Base-by-base conservation (phyloP, 2,888 invertebrate species). In the Sialis fuliginosa region DNA sequence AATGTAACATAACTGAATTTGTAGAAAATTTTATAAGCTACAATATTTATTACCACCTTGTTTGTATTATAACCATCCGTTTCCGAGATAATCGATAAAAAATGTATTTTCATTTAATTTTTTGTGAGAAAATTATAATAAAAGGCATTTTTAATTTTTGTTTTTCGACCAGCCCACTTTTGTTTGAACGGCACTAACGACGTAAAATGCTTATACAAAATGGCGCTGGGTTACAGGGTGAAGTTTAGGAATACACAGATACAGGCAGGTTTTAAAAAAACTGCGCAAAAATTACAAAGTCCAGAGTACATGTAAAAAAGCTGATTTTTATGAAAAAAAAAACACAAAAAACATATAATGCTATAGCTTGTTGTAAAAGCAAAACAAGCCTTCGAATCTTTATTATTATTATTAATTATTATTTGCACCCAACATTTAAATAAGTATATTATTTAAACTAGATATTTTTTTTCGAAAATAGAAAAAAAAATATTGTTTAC, bases 381-480 rank as follows among this genome's bases (percentile, higher is more conserved):
- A 37, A 39, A 45, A 45, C 45, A 45, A 45, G 45, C 45, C n/a
- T 45, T 33, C 33, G 32, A 39, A 30, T 34, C 10, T 32, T 43
- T 33, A 31, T 43, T 42, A 42, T 31, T 42, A 37, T 31, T 30
- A 13, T 42, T 31, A 31, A 42, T 31, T 22, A 10, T 44, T 37
- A 30, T 37, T 37, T 22, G 13, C 12, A 12, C 32, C 30, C 43
- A 32, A 34, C 43, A 13, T 31, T 33, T 22, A 30, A 2, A 43
- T 12, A 32, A 32, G 33, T 43, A 4, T 22, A 22, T 22, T 22
- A 22, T 22, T 22, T 22, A 55, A n/a, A 42, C 30, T 42, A 13
- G n/a, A 42, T n/a, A 54, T 52, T 54, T 54, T 54, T 58, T 52
- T 49, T 49, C 52, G 51, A 52, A 45, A 52, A 52, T 54, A 54